Evolutionary conservation across 2,797 vertebrate species (phyloP).

Genomic region (Cyprinodon diabolis): DNA sequence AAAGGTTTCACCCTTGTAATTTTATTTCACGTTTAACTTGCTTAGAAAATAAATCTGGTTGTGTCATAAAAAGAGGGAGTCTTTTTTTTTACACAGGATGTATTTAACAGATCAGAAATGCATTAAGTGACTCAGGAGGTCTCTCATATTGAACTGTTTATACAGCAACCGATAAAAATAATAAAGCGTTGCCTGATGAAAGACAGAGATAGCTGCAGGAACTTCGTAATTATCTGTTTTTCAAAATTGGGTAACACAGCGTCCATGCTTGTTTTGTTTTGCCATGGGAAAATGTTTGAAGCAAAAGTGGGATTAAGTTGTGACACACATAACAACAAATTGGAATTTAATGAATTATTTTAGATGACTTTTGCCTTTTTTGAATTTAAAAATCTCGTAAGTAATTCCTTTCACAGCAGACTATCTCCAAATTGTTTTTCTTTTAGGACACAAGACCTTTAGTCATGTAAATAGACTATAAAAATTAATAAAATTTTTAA

Average conservation of each 20-base stretch:
- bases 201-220: slow-evolving; percentile 34
- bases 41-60: slow-evolving; percentile 52
- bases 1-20: slow-evolving; percentile 55
- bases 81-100: slow-evolving; percentile 53
- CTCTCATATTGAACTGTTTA: slow-evolving; percentile 66
- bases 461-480: not conserved
- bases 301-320: not conserved
- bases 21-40: slow-evolving; percentile 45
- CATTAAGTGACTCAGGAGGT: slow-evolving; percentile 51
- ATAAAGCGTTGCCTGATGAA: slow-evolving; percentile 33
- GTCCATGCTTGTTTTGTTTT: not conserved
- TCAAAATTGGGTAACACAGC: not conserved
- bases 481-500: not conserved
- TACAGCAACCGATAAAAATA: slow-evolving; percentile 54
- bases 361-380: not conserved
- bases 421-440: not conserved
- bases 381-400: not conserved
- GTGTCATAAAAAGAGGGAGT: slow-evolving; percentile 44
- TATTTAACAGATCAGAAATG: slow-evolving; percentile 63
- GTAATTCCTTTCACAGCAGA: not conserved
- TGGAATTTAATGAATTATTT: not conserved
- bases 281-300: not conserved
- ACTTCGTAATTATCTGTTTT: not conserved
- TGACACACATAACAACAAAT: not conserved
- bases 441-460: not conserved